Evolutionary conservation across 2,888 invertebrate species (phyloP).

Genomic region (Cataglyphis rosenhaueri): DNA sequence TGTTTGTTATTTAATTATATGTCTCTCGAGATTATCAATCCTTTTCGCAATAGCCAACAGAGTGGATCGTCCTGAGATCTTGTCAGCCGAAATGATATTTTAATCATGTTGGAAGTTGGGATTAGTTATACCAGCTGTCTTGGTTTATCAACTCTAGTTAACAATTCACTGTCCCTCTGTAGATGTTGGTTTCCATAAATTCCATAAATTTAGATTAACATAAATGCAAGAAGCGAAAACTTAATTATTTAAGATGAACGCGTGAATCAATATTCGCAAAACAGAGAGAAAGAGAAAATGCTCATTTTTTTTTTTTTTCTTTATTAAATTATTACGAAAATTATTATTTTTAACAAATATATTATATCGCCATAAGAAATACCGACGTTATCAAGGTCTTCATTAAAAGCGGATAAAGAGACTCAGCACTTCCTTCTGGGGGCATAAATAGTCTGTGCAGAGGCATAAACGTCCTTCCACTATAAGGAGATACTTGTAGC

Average conservation of each 20-base stretch:
- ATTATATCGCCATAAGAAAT: background rate
- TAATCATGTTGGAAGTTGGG: slow-evolving; percentile 38
- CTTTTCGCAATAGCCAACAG: slow-evolving; percentile 1
- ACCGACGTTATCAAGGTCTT: background rate
- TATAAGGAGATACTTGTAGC: slow-evolving; percentile 27
- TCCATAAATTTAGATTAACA: slow-evolving; percentile 47
- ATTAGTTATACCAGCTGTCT: slow-evolving; percentile 20
- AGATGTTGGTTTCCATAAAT: slow-evolving; percentile 18
- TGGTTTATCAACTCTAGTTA: slow-evolving; percentile 33
- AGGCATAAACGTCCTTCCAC: slow-evolving; percentile 32
- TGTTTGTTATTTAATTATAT: slow-evolving; percentile 54
- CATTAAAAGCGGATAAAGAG: slow-evolving; percentile 31
- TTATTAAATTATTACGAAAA: background rate
- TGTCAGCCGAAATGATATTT: slow-evolving; percentile 42
- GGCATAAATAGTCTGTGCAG: slow-evolving; percentile 37
- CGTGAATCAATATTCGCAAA: background rate
- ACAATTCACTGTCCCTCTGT: slow-evolving; percentile 33
- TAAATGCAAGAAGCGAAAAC: slow-evolving; percentile 32
- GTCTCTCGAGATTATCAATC: slow-evolving; percentile 37
- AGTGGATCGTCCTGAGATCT: slow-evolving; percentile 43
- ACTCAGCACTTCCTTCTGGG: slow-evolving; percentile 22
- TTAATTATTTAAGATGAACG: background rate
- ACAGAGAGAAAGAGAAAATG: background rate
- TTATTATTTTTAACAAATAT: background rate
- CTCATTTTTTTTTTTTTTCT: background rate